These are phyloP conservation scores for Morpho deidamia DNA, from an alignment of 2,888 invertebrate species.

Conservation along the genomic window DNA sequence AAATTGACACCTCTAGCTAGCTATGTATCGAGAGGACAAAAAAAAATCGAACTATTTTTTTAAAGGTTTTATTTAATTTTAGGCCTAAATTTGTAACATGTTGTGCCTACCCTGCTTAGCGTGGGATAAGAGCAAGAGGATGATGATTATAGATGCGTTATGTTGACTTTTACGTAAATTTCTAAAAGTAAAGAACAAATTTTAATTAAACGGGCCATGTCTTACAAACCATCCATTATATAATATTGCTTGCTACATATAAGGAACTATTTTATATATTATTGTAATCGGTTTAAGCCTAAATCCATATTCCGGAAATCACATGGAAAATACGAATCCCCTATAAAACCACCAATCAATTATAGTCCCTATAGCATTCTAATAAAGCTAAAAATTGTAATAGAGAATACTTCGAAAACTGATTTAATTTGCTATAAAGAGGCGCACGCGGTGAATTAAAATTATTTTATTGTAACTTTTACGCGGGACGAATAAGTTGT, in stretches of 20 bases:
- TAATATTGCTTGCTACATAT: not conserved
- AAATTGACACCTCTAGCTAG: too few species aligned
- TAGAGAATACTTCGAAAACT: slow-evolving; percentile 16
- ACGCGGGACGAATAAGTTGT: slow-evolving; percentile 18
- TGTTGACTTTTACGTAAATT: too few species aligned
- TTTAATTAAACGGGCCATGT: too few species aligned
- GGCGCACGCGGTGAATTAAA: slow-evolving; percentile 22
- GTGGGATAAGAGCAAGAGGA: too few species aligned
- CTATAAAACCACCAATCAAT: slow-evolving; percentile 6
- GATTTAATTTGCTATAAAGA: slow-evolving; percentile 20
- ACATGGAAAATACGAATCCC: slow-evolving; percentile 4
- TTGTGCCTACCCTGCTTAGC: too few species aligned
- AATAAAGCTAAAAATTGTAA: slow-evolving; percentile 13
- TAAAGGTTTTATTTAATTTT: too few species aligned
- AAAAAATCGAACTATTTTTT: too few species aligned
- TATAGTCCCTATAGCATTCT: slow-evolving; percentile 9
- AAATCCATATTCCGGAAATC: slow-evolving; percentile 24
- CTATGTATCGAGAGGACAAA: too few species aligned
- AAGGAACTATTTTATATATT: slow-evolving; percentile 18
- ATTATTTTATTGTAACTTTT: slow-evolving; percentile 17
- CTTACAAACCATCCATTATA: not conserved
- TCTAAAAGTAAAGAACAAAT: too few species aligned
- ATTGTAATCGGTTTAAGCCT: slow-evolving; percentile 21
- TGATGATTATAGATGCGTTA: too few species aligned
- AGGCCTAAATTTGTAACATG: too few species aligned